Conservation (phyloP, 2,113 vertebrate genomes). For the Syrmaticus mikado region DNA sequence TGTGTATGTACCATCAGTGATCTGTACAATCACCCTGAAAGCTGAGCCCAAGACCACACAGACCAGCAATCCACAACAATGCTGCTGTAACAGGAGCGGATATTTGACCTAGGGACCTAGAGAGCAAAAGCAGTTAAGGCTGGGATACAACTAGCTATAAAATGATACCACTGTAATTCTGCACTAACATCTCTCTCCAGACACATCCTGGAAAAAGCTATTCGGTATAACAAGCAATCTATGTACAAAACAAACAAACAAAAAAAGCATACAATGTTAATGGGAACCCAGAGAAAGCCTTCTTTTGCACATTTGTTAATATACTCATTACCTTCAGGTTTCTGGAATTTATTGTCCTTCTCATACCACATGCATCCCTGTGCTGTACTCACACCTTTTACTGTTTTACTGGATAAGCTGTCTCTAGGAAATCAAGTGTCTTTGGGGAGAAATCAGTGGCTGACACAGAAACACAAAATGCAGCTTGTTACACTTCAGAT, state of each 20-base stretch:
- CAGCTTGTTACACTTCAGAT: background rate
- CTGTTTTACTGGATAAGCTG: constrained; percentile 83
- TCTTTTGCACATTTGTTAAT: background rate
- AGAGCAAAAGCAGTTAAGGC: background rate
- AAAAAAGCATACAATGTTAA: background rate
- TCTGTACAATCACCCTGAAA: background rate
- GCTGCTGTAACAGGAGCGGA: background rate
- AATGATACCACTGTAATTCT: background rate
- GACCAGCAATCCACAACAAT: background rate
- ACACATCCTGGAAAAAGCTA: background rate
- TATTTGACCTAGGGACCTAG: background rate
- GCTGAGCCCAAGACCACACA: background rate
- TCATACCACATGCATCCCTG: constrained; percentile 89
- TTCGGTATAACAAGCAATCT: background rate
- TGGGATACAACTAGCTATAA: background rate
- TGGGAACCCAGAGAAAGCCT: background rate
- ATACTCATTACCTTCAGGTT: constrained; percentile 85
- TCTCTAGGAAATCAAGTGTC: constrained; percentile 81
- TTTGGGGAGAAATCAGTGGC: constrained; percentile 89
- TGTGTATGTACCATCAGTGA: background rate
- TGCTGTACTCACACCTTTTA: constrained; percentile 78
- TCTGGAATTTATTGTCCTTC: constrained; percentile 92
- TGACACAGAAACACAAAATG: constrained; percentile 43
- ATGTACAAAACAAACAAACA: background rate
- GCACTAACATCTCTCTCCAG: background rate